Evolutionary conservation across 2,113 vertebrate genomes (phyloP).

Genomic region (Burhinus bistriatus): DNA sequence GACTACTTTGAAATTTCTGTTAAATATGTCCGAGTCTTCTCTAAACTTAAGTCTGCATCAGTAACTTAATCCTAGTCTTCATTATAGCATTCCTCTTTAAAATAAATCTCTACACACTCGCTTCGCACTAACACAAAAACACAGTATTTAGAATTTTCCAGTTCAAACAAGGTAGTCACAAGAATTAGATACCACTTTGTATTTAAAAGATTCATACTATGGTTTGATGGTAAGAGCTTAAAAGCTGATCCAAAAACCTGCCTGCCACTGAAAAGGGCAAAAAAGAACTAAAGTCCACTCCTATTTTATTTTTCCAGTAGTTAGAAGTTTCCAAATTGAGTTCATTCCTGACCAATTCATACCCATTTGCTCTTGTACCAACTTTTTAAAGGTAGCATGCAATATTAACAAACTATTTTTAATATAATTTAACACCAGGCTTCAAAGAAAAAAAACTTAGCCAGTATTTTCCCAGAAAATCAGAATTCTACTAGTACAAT

Average conservation of each 20-base stretch:
- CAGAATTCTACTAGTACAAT: not conserved
- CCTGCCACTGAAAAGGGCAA: not conserved
- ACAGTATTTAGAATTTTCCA: not conserved
- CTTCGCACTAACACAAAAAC: not conserved
- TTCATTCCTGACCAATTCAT: not conserved
- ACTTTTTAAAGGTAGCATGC: not conserved
- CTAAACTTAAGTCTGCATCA: not conserved
- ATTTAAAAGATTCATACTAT: not conserved
- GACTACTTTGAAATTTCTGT: not conserved
- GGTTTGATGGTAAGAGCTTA: not conserved
- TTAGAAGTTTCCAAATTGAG: not conserved
- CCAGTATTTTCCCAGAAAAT: not conserved
- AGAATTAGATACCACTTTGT: not conserved
- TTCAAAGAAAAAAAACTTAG: not conserved
- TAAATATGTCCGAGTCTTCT: not conserved
- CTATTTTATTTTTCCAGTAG: not conserved
- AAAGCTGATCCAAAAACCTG: not conserved
- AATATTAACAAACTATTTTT: not conserved
- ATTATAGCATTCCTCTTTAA: not conserved
- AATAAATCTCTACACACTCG: not conserved
- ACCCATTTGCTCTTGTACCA: not conserved
- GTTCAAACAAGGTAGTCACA: not conserved
- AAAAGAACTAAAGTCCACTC: not conserved
- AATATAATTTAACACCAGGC: not conserved
- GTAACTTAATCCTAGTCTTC: not conserved